These are phyloP conservation scores for Pogonocherus hispidulus DNA, from an alignment of 2,888 invertebrate genomes.

Conservation along the genomic window DNA sequence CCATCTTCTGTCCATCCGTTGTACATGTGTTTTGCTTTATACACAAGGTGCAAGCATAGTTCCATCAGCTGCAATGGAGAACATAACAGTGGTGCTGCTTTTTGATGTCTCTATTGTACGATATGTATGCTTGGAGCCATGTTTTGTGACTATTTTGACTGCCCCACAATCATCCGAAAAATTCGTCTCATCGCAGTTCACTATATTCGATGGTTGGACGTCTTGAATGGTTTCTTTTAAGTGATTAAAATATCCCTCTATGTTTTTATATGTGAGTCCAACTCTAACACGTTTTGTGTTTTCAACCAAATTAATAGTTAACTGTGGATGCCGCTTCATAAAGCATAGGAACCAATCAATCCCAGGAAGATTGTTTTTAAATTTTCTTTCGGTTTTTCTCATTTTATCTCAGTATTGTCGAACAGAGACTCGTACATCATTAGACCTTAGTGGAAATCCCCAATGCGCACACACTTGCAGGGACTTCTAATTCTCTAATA, in stretches of 20 bases:
- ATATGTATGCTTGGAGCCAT: background rate
- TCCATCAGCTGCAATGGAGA: constrained; percentile 53
- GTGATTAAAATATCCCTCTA: background rate
- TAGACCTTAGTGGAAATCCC: too few relatives aligned
- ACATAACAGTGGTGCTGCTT: constrained; percentile 52
- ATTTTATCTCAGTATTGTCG: too few relatives aligned
- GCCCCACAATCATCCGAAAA: background rate
- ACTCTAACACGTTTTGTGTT: constrained; percentile 25
- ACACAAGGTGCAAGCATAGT: constrained; percentile 54
- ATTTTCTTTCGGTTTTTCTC: too few relatives aligned
- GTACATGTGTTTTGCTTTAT: constrained; percentile 24
- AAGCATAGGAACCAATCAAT: background rate
- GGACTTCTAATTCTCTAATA: too few relatives aligned
- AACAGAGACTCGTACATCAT: too few relatives aligned
- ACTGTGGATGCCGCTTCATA: constrained; percentile 22
- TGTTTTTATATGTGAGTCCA: constrained; percentile 10
- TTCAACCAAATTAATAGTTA: constrained; percentile 24
- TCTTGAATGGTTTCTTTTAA: background rate
- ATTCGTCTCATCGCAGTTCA: constrained; percentile 61
- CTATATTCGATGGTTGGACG: constrained; percentile 38
- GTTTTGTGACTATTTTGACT: background rate
- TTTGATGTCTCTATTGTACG: constrained; percentile 31
- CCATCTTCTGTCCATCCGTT: constrained; percentile 6
- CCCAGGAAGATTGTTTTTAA: too few relatives aligned
- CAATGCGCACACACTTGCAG: too few relatives aligned